Conservation (phyloP, 1,140 invertebrate genomes). For the Diorhabda sublineata region DNA sequence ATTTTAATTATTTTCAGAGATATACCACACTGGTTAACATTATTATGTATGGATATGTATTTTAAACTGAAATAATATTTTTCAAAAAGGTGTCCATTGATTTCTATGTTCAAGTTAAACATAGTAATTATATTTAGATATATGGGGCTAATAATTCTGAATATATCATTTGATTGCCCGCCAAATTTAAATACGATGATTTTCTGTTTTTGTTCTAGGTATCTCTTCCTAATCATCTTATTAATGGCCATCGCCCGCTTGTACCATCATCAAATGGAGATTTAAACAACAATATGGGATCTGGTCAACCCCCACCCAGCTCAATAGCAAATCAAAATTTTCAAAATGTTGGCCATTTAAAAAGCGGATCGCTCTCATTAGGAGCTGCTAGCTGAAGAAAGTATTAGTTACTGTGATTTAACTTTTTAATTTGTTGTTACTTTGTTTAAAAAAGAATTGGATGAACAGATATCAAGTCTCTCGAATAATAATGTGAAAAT, state of each 20-base stretch:
- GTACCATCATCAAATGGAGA: constrained; percentile 43
- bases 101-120: no score
- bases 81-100: no score
- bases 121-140: no score
- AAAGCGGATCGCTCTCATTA: constrained; percentile 41
- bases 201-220: constrained; percentile 35
- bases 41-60: no score
- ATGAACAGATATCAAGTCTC: neutral
- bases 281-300: constrained; percentile 46
- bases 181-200: no score
- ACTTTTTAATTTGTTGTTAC: neutral
- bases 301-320: constrained; percentile 38
- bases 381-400: constrained; percentile 46
- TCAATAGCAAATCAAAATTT: constrained; percentile 40
- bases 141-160: no score
- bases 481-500: no score
- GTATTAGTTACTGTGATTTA: constrained; percentile 36
- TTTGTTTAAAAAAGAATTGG: neutral
- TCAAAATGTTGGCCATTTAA: constrained; percentile 39
- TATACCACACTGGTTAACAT: no score
- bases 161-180: no score
- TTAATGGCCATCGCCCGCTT: constrained; percentile 43
- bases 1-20: no score
- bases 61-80: no score
- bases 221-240: constrained; percentile 42